phyloP scores from a whole-genome alignment of 2,888 invertebrate species.

The Rhagium mordax region DNA sequence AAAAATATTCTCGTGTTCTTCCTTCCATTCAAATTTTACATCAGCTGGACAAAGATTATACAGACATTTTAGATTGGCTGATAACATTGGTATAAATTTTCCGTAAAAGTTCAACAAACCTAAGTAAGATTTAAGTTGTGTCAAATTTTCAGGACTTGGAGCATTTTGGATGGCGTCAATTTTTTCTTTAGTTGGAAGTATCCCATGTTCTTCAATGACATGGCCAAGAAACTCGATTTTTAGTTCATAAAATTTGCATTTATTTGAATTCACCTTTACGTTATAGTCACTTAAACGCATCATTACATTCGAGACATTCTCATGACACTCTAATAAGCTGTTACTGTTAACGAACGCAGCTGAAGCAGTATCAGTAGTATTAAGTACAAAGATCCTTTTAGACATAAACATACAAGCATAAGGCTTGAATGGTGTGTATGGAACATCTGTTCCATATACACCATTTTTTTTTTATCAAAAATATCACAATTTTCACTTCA shows the following conservation, averaged over 20 bases:
- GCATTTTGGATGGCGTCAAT: slow-evolving; percentile 30
- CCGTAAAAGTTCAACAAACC: slow-evolving; percentile 28
- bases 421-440: no score
- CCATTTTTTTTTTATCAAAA: no score
- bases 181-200: slow-evolving; percentile 40
- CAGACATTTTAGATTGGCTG: neutral
- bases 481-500: no score
- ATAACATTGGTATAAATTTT: slow-evolving; percentile 10
- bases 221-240: slow-evolving; percentile 55
- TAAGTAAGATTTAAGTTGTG: slow-evolving; percentile 32
- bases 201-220: slow-evolving; percentile 36
- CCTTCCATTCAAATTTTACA: slow-evolving; percentile 34
- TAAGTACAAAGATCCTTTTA: no score
- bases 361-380: no score
- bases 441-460: no score
- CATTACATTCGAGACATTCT: slow-evolving; percentile 41
- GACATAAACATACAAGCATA: no score
- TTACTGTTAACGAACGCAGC: no score
- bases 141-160: slow-evolving; percentile 34
- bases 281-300: slow-evolving; percentile 46
- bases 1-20: slow-evolving; percentile 45
- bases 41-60: slow-evolving; percentile 40
- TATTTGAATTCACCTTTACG: slow-evolving; percentile 50
- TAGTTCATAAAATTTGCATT: slow-evolving; percentile 51
- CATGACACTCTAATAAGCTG: slow-evolving; percentile 37